These are phyloP conservation scores for Schizaphis graminum DNA, from an alignment of 2,888 invertebrate genomes.

Conservation along the genomic window DNA sequence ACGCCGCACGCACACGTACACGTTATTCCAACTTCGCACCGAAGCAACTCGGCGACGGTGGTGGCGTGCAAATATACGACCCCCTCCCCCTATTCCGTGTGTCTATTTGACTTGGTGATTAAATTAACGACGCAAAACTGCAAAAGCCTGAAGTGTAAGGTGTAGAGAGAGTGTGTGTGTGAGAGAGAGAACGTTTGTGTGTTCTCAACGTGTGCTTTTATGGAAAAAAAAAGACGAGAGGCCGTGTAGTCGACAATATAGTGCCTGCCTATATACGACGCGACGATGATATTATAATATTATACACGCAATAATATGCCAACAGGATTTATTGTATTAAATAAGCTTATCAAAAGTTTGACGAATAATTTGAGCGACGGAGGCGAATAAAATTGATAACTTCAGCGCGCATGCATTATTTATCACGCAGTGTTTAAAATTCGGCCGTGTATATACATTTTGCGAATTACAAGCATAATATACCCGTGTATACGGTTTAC, in stretches of 20 bases:
- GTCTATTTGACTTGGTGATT: constrained; percentile 2
- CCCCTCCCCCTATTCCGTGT: neutral
- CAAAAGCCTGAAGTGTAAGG: neutral
- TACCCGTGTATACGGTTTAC: neutral
- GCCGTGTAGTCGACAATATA: neutral
- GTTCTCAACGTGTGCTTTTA: neutral
- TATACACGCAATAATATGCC: neutral
- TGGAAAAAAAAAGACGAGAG: constrained; percentile 11
- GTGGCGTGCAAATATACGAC: neutral
- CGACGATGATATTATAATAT: neutral
- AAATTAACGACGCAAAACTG: constrained; percentile 1
- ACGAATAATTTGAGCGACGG: constrained; percentile 47
- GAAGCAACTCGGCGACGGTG: neutral
- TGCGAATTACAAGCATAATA: neutral
- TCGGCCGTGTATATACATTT: constrained; percentile 13
- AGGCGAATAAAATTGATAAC: constrained; percentile 53
- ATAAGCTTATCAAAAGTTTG: constrained; percentile 55
- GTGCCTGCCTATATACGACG: neutral
- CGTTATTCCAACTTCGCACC: neutral
- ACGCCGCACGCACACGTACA: neutral
- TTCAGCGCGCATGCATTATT: constrained; percentile 41
- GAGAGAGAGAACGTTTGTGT: neutral
- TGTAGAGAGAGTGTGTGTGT: neutral
- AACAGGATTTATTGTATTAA: constrained; percentile 16
- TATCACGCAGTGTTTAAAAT: constrained; percentile 49